phyloP scores from a whole-genome alignment of 2,113 vertebrate species.

The Octodon degus region DNA sequence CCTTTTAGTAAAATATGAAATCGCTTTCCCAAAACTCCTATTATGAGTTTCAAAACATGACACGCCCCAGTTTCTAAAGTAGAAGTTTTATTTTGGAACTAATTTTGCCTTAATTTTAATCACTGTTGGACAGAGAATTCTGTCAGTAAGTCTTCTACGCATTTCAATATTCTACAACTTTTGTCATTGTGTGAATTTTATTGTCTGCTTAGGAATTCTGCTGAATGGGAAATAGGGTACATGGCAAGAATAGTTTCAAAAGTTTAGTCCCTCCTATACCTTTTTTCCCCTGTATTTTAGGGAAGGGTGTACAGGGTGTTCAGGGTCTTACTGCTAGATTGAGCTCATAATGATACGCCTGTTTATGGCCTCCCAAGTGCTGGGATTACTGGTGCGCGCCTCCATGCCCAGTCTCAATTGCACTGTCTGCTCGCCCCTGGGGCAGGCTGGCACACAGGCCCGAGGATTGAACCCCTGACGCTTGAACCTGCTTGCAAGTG shows the following conservation, averaged over 20 bases:
- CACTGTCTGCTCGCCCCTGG: no score
- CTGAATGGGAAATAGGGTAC: not conserved
- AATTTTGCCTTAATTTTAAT: constrained; percentile 59
- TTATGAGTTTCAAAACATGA: constrained; percentile 58
- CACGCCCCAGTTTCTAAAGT: constrained; percentile 61
- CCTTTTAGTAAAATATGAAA: constrained; percentile 59
- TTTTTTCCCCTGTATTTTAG: not conserved
- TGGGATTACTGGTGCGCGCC: no score
- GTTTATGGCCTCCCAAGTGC: no score
- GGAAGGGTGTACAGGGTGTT: no score
- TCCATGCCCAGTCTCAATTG: no score
- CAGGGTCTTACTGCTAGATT: no score
- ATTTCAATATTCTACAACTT: constrained; percentile 49
- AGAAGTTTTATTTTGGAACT: constrained; percentile 46
- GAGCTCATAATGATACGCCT: no score
- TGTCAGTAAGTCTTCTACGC: not conserved
- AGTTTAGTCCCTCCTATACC: not conserved
- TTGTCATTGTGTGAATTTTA: not conserved
- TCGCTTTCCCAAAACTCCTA: constrained; percentile 29
- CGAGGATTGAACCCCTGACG: no score
- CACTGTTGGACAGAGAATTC: constrained; percentile 6
- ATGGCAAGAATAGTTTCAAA: constrained; percentile 8
- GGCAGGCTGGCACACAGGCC: no score
- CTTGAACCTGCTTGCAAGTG: no score
- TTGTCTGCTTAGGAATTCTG: constrained; percentile 30